phyloP scores from a whole-genome alignment of 2,797 vertebrate genomes.

The Hoplostethus mediterraneus region DNA sequence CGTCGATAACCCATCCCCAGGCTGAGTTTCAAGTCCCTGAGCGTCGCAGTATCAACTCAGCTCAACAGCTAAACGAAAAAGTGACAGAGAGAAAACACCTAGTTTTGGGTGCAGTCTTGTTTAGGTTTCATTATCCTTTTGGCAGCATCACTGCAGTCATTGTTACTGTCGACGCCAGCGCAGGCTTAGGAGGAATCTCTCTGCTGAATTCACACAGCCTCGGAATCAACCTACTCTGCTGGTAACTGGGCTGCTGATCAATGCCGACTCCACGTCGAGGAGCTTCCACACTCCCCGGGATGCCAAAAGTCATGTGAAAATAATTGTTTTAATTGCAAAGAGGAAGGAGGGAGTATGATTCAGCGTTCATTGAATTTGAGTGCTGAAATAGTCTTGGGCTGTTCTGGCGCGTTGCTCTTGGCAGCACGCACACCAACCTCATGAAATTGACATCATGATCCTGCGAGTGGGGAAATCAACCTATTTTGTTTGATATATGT shows the following conservation, averaged over 20 bases:
- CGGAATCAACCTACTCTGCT: slow-evolving; percentile 34
- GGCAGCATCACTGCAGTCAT: slow-evolving; percentile 36
- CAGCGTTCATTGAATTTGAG: not conserved
- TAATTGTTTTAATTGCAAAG: slow-evolving; percentile 32
- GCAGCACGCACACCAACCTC: no score
- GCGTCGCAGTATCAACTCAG: slow-evolving; percentile 21
- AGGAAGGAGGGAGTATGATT: not conserved
- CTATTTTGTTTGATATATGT: not conserved
- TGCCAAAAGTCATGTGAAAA: slow-evolving; percentile 14
- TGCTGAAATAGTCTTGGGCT: not conserved
- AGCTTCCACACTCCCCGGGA: slow-evolving; percentile 36
- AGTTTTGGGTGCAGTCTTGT: slow-evolving; percentile 23
- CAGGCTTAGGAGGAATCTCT: slow-evolving; percentile 32
- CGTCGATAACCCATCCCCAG: slow-evolving; percentile 24
- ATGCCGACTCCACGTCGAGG: slow-evolving; percentile 36
- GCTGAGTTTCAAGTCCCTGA: slow-evolving; percentile 7
- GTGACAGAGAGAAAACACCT: not conserved
- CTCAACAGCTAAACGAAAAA: not conserved
- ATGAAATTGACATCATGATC: not conserved
- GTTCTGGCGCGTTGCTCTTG: not conserved
- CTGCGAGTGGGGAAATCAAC: not conserved
- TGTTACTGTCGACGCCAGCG: slow-evolving; percentile 41
- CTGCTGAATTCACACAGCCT: slow-evolving; percentile 15
- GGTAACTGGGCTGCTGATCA: slow-evolving; percentile 56
- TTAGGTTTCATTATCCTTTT: slow-evolving; percentile 55